Conservation (phyloP, 2,797 vertebrate genomes). For the Podargus strigoides region DNA sequence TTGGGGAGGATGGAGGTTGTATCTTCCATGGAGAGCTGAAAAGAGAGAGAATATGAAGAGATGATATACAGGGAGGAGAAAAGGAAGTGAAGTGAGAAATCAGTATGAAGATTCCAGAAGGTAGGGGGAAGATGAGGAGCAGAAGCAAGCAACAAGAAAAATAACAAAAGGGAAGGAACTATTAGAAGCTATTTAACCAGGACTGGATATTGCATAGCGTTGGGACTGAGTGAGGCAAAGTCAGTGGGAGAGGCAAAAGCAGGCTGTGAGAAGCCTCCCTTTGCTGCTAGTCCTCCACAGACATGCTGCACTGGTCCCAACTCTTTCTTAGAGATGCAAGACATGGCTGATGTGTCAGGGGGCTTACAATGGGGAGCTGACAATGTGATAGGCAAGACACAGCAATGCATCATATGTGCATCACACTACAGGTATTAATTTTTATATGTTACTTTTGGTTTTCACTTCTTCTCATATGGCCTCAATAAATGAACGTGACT, state of each 20-base stretch:
- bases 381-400: background rate
- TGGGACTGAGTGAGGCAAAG: conserved; percentile 40
- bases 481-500: background rate
- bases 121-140: background rate
- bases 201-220: background rate
- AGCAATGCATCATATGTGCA: background rate
- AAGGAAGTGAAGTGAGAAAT: background rate
- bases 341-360: background rate
- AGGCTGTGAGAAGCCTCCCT: background rate
- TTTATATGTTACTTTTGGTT: background rate
- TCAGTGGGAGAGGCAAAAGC: conserved; percentile 42
- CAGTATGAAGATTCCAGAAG: background rate
- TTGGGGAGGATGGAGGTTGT: conserved; percentile 98
- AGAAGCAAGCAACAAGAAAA: conserved; percentile 60
- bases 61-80: conserved; percentile 32
- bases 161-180: background rate
- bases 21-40: conserved; percentile 98
- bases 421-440: background rate
- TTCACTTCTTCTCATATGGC: background rate
- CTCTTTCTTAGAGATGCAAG: background rate
- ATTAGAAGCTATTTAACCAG: background rate
- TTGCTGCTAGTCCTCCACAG: background rate
- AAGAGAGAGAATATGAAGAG: conserved; percentile 58
- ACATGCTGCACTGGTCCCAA: background rate
- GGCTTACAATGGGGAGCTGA: background rate